Percentiles rank a stretch among this genome's conserved stretches.
Evolutionary conservation across 2,113 vertebrate genomes (phyloP).

Genomic region (Melanerpes aurifrons): DNA sequence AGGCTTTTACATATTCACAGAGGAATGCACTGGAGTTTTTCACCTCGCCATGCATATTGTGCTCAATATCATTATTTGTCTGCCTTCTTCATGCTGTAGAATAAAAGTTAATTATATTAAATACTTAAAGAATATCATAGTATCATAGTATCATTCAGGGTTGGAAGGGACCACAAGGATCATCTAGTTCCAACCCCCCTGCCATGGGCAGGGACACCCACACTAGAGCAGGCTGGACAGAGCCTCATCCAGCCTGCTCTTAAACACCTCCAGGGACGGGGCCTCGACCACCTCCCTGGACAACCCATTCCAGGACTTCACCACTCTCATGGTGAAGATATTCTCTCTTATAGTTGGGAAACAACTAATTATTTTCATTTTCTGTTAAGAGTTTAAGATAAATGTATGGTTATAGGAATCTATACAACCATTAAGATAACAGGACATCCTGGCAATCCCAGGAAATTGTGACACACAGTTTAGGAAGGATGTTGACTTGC

Average conservation of each 20-base stretch:
- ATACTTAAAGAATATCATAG: not conserved
- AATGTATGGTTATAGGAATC: not conserved
- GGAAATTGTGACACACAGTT: not conserved
- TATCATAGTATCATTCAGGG: no score
- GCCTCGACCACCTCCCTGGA: no score
- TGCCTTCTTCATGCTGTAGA: not conserved
- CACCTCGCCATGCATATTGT: not conserved
- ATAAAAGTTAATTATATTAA: not conserved
- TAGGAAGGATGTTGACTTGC: no score
- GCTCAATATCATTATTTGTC: not conserved
- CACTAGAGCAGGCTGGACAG: no score
- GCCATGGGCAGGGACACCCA: no score
- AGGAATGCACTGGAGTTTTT: not conserved
- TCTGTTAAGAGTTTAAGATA: not conserved
- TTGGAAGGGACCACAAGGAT: no score
- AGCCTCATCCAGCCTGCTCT: no score
- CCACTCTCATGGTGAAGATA: not conserved
- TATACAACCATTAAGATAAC: not conserved
- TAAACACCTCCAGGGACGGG: no score
- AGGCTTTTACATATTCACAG: not conserved
- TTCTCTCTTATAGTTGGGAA: not conserved
- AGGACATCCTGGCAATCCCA: not conserved
- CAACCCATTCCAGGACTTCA: no score
- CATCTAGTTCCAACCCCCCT: no score
- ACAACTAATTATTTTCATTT: not conserved